Percentiles rank a stretch among this genome's conserved stretches.
Evolutionary conservation across 2,797 vertebrate species (phyloP).

Genomic region (Neoniphon sammara): DNA sequence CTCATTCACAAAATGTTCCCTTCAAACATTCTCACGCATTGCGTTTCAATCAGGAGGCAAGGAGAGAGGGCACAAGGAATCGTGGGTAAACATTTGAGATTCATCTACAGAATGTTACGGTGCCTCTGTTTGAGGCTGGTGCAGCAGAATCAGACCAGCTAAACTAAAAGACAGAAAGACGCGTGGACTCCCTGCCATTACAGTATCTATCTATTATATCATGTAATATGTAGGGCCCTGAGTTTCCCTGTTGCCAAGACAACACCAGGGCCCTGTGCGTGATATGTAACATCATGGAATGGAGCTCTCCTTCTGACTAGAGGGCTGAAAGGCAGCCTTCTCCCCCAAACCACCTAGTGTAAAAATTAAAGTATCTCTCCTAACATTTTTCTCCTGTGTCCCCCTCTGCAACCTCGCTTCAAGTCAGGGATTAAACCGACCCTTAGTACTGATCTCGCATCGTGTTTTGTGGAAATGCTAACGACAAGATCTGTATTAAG

Average conservation of each 20-base stretch:
- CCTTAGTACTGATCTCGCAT: slow-evolving; percentile 54
- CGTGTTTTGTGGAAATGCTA: slow-evolving; percentile 25
- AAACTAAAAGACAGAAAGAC: slow-evolving; percentile 27
- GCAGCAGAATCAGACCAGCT: slow-evolving; percentile 52
- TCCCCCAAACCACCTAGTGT: slow-evolving; percentile 19
- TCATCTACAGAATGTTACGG: slow-evolving; percentile 42
- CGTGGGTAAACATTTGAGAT: slow-evolving; percentile 53
- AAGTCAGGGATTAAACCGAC: slow-evolving; percentile 29
- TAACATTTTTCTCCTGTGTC: not conserved
- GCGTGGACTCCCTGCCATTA: slow-evolving; percentile 33
- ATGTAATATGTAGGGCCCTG: slow-evolving; percentile 32
- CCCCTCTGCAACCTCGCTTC: slow-evolving; percentile 22
- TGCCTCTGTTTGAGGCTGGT: slow-evolving; percentile 23
- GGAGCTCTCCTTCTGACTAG: slow-evolving; percentile 44
- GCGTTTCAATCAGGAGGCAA: slow-evolving; percentile 3
- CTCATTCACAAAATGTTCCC: slow-evolving; percentile 39
- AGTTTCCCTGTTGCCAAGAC: slow-evolving; percentile 20
- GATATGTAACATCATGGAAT: slow-evolving; percentile 55
- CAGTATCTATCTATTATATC: slow-evolving; percentile 29
- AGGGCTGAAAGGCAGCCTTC: slow-evolving; percentile 41
- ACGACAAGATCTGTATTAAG: slow-evolving; percentile 60
- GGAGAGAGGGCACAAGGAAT: slow-evolving; percentile 30
- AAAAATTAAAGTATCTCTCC: slow-evolving; percentile 29
- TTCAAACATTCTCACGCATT: slow-evolving; percentile 26
- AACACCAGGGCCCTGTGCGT: slow-evolving; percentile 26